Evolutionary conservation across 1,140 invertebrate genomes (phyloP), one percentile per base, ranked within the genome.

Genomic region (Chrysomallon squamiferum): DNA sequence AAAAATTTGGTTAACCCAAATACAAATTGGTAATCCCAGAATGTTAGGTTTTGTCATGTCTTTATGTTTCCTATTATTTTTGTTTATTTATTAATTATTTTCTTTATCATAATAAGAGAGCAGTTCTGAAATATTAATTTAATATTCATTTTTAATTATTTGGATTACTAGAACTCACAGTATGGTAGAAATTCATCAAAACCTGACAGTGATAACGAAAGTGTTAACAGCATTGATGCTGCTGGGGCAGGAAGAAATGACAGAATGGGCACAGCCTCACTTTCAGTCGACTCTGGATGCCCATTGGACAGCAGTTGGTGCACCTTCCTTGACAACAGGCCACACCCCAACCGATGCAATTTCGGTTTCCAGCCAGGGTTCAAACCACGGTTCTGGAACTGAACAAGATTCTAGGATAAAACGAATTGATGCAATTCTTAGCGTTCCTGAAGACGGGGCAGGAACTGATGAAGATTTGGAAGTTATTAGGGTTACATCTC

Each of bases 401-500:
- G 65, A 72, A 7, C 38, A 33, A 7, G 72, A 76, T 18, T 50
- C 66, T 11, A 56, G 69, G 22, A 38, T 63, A 20, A 57, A 64
- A 15, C 25, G 70, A 33, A 33, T 77, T 27, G 71, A 73, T 25
- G 62, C 29, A 11, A 54, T 73, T 11, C 38, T 60, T n/a, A 50
- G 29, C 13, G 38, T 56, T 4, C 15, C 35, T 1, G 67, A 73
- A 18, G 59, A 70, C 18, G 49, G 60, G 20, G 71, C 69, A 1
- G 65, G 69, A 15, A 27, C 15, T n/a, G 63, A 69, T 7, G 59
- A 58, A 38, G 65, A 58, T 50, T 59, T 78, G n/a, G 72, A 74
- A 41, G 71, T 78, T 50, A 74, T 76, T 41, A 63, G 66, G 11
- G 58, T 73, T 5, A 68, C 61, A 43, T 45, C 65, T 15, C 50